phyloP scores from a whole-genome alignment of 2,888 invertebrate genomes.

The Silvanus unidentatus region DNA sequence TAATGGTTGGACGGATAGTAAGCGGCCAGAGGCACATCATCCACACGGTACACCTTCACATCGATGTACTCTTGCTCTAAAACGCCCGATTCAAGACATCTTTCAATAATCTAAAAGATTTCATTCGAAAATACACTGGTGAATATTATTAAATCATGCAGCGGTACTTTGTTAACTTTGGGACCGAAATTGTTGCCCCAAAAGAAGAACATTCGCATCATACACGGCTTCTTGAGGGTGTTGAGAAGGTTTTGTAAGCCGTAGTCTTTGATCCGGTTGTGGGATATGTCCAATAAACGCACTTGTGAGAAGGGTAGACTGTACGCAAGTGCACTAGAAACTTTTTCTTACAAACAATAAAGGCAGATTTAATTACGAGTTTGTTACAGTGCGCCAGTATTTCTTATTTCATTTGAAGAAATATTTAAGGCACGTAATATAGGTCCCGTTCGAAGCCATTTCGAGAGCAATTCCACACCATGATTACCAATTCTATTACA shows the following conservation, averaged over 20 bases:
- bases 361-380: slow-evolving; percentile 2
- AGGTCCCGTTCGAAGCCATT: slow-evolving; percentile 51
- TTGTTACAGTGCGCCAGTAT: slow-evolving; percentile 47
- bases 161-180: slow-evolving; percentile 34
- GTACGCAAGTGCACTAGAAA: slow-evolving; percentile 43
- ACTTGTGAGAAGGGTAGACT: slow-evolving; percentile 56
- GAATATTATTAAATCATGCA: slow-evolving; percentile 2
- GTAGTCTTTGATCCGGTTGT: slow-evolving; percentile 52
- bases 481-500: slow-evolving; percentile 57
- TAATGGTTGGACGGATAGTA: slow-evolving; percentile 46
- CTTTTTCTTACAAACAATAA: neutral
- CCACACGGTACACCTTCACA: slow-evolving; percentile 44
- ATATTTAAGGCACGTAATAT: slow-evolving; percentile 50
- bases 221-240: slow-evolving; percentile 52
- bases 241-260: slow-evolving; percentile 53
- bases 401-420: slow-evolving; percentile 52
- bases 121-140: slow-evolving; percentile 3
- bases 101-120: slow-evolving; percentile 38
- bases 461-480: slow-evolving; percentile 51
- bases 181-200: slow-evolving; percentile 46
- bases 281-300: slow-evolving; percentile 52
- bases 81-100: slow-evolving; percentile 43
- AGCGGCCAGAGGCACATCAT: slow-evolving; percentile 41
- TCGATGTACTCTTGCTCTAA: slow-evolving; percentile 46
- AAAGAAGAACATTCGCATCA: slow-evolving; percentile 40